Base-by-base conservation (phyloP, 2,888 invertebrate species). In the Scaptomyza polygonia region DNA sequence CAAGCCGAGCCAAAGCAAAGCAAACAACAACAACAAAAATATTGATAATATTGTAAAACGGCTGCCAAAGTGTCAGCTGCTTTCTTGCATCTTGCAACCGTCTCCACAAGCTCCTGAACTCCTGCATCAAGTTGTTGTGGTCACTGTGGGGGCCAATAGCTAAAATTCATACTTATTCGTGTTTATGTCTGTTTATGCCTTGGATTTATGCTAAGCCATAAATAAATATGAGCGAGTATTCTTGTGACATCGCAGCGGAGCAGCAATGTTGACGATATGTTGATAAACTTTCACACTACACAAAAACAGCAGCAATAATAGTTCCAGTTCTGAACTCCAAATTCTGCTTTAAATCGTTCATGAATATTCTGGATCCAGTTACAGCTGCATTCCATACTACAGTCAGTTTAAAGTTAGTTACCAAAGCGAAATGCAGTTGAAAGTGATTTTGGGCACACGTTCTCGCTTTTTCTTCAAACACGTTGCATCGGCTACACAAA, bases 61-160 rank as follows among this genome's bases (percentile, higher is more conserved):
- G 62, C 82, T 85, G 85, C 85, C 85, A 77, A 86, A 77, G 83
- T 81, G 86, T 83, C 81, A 83, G 86, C 65, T 59, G 65, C 67
- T 67, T 52, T 16, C 52, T 30, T 64, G 42, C 40, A 74, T 62
- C 69, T 49, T 67, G 71, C 67, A 75, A 34, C 52, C 62, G 27
- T 21, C 61, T 29, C 9, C 12, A 14, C 25, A 25, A 39, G 11
- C 29, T 18, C 30, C 2, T 11, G 29, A 9, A 21, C 21, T 42
- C 11, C 42, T 3, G n/a, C n/a, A 25, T 36, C 72, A 67, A 56
- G 69, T 65, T 72, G 85, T 57, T 72, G 85, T 57, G 86, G 80
- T 83, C 83, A 86, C 65, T 84, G 57, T 39, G 59, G 32, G 67
- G 63, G n/a, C n/a, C 58, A 44, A 56, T 52, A 59, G 64, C 59